Evolutionary conservation across 2,888 invertebrate genomes (phyloP), one percentile per base, ranked within the genome.

Genomic region (Himalopsyche anomala): DNA sequence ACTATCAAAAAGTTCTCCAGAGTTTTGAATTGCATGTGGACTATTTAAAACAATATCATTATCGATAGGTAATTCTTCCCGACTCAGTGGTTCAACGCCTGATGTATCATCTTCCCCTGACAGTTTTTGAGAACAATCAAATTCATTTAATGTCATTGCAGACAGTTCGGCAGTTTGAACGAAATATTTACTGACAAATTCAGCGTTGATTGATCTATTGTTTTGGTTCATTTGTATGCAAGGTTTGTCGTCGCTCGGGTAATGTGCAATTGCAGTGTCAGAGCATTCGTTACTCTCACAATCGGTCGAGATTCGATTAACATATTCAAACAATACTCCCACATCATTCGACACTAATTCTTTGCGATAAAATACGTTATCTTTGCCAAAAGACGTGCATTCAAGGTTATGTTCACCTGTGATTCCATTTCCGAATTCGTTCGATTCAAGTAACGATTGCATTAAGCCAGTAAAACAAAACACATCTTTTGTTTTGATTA

Each of bases 171-270:
- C 15, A 74, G 28, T 74, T 74, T 38, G 74, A 15, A 74, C 74
- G 36, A 74, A 74, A 74, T 74, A 74, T 74, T 74, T 74, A 74
- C 74, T 74, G 1, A 74, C 74, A 38, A 74, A 74, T 19, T 36
- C 15, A 74, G 36, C 74, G 15, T 5, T 28, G 19, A 28, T 62
- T 62, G 62, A 19, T 19, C 8, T 4, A 62, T 74, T 36, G 36
- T 74, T 28, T 36, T 28, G 15, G 36, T 36, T 74, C 74, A 74
- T 74, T 74, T 74, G 74, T 74, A 74, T 74, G 74, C 74, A 74
- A 12, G 36, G 74, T 38, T 15, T 12, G 36, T 15, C 38, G 15
- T 15, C 74, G 15, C n/a, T 74, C 38, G 36, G 36, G 11, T 12
- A 5, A 74, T 28, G 12, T 74, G 74, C 74, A 51, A 51, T 51